These are phyloP conservation scores for Stomatorhinus walkeri DNA, from an alignment of 2,797 vertebrate genomes.

Conservation along the genomic window DNA sequence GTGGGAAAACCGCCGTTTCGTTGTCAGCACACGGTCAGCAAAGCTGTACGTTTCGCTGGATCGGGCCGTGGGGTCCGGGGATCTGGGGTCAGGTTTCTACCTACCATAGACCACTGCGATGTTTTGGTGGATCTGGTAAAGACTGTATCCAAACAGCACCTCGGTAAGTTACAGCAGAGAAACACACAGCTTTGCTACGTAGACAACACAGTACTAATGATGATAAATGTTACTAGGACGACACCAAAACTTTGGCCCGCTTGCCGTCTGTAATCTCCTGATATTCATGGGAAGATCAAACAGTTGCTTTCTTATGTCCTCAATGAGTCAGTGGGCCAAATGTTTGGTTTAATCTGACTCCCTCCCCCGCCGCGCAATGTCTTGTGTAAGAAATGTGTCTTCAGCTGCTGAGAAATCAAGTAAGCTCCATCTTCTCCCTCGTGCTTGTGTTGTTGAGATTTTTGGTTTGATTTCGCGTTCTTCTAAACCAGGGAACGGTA, in stretches of 20 bases:
- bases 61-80: neutral
- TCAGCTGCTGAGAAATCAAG: conserved; percentile 49
- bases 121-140: neutral
- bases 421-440: conserved; percentile 25
- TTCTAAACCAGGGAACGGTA: conserved; percentile 19
- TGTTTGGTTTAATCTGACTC: conserved; percentile 54
- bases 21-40: conserved; percentile 33
- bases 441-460: conserved; percentile 17
- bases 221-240: conserved; percentile 36
- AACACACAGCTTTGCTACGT: conserved; percentile 64
- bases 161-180: conserved; percentile 18
- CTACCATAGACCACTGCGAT: neutral
- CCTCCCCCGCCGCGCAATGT: conserved; percentile 28
- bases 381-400: conserved; percentile 60
- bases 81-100: neutral
- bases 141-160: neutral
- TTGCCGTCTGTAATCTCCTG: neutral
- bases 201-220: conserved; percentile 47
- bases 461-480: conserved; percentile 27
- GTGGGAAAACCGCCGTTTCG: neutral
- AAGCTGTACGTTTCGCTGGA: conserved; percentile 55
- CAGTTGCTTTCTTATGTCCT: neutral
- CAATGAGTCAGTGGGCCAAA: conserved; percentile 30
- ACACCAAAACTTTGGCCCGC: conserved; percentile 48
- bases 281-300: neutral